These are phyloP conservation scores for Mantis religiosa DNA, from an alignment of 2,888 invertebrate genomes.

Conservation along the genomic window DNA sequence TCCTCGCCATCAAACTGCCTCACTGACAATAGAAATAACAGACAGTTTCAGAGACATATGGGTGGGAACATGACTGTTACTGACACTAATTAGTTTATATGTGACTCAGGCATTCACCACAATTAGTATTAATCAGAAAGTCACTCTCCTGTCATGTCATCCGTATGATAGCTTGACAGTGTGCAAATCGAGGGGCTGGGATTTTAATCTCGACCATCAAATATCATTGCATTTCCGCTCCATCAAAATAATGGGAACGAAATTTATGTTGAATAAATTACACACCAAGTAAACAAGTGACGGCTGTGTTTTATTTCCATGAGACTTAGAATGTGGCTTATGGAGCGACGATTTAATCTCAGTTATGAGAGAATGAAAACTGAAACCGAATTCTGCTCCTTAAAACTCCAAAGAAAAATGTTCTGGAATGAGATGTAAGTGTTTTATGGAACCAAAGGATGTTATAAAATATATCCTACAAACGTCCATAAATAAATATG, in stretches of 20 bases:
- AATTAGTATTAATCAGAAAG: background rate
- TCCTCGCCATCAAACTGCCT: background rate
- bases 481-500: too few relatives aligned
- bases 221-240: background rate
- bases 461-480: too few relatives aligned
- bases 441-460: too few relatives aligned
- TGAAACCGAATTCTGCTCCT: too few relatives aligned
- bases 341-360: too few relatives aligned
- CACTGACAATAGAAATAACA: background rate
- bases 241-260: background rate
- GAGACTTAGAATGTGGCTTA: background rate
- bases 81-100: background rate
- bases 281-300: background rate
- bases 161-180: background rate
- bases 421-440: too few relatives aligned
- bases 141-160: background rate
- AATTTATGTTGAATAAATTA: background rate
- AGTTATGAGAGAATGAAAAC: too few relatives aligned
- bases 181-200: background rate
- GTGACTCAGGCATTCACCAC: background rate
- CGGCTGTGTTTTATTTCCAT: background rate
- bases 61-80: background rate
- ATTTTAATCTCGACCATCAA: background rate
- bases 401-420: too few relatives aligned
- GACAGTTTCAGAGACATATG: background rate